Evolutionary conservation across 2,888 invertebrate genomes (phyloP).

Genomic region (Drosophila longiperda): DNA sequence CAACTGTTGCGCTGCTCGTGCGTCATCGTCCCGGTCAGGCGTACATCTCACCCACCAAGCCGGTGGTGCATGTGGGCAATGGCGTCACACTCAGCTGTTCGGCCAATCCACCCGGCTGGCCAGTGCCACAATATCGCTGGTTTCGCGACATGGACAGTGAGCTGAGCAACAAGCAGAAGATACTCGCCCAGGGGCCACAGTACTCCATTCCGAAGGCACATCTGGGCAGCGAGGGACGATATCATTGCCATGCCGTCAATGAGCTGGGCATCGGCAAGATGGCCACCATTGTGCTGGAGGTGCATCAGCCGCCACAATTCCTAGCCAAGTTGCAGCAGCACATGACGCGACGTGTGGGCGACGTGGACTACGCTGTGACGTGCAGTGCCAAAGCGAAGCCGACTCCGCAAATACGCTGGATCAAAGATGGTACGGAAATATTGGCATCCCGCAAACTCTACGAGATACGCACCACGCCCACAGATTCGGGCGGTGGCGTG

Average conservation of each 20-base stretch:
- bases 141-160: slow-evolving; percentile 91
- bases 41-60: slow-evolving; percentile 92
- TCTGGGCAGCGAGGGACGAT: slow-evolving; percentile 93
- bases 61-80: slow-evolving; percentile 93
- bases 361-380: slow-evolving; percentile 91
- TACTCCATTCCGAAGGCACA: slow-evolving; percentile 94
- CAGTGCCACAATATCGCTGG: slow-evolving; percentile 95
- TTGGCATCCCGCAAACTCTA: slow-evolving; percentile 91
- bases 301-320: slow-evolving; percentile 95
- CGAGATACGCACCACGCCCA: slow-evolving; percentile 91
- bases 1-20: slow-evolving; percentile 92
- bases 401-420: slow-evolving; percentile 92
- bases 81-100: slow-evolving; percentile 94
- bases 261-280: slow-evolving; percentile 94
- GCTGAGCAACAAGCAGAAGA: slow-evolving; percentile 86
- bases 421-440: slow-evolving; percentile 93
- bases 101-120: slow-evolving; percentile 96
- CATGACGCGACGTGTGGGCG: slow-evolving; percentile 91
- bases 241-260: slow-evolving; percentile 95
- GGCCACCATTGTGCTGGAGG: slow-evolving; percentile 92
- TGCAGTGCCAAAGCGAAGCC: slow-evolving; percentile 96
- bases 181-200: slow-evolving; percentile 91
- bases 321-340: slow-evolving; percentile 93
- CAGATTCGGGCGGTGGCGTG: slow-evolving; percentile 89
- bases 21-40: slow-evolving; percentile 95